Evolutionary conservation across 2,888 invertebrate genomes (phyloP), one percentile per base, ranked within the genome.

Genomic region (Caenorhabditis plicata): DNA sequence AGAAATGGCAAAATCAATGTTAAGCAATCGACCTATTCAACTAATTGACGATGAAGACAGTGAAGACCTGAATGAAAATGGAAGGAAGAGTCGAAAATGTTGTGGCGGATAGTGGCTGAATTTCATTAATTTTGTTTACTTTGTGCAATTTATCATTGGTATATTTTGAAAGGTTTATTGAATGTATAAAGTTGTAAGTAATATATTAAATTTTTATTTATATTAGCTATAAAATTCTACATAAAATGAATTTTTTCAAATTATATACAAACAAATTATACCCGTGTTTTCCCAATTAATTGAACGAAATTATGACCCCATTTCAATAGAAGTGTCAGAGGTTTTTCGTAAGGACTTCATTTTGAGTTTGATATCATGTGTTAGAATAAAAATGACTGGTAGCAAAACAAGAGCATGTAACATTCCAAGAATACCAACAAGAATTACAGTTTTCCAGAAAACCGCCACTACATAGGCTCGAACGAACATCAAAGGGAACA

Each of bases 391-490:
- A 11, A 78, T 64, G 25, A 73, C 67, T 5, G 78, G 78, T 13
- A 78, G 71, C 2, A 78, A 62, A 27, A 78, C 56, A 2, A 78
- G 60, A 8, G 78, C 77, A 48, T 78, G 78, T 23, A 66, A 66
- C 74, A 78, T 77, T 25, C 72, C 75, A 8, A 77, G 65, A 1
- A 71, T 44, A 7, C 71, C 66, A 32, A 77, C 78, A 3, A 78
- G 58, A 20, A 78, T 66, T 25, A 78, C 73, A 11, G 77, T 78
- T 54, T 78, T 78, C 76, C 76, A 78, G 65, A 78, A 78, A 7
- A 78, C 77, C 4, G 73, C 78, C 4, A 78, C 78, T 9, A 78
- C 78, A 51, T 78, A 78, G 7, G 78, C 78, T n/a, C 71, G 61
- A 29, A 78, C 72, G 41, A 78, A 75, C 53, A 78, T 63, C 42